Base-by-base conservation (phyloP, 2,797 vertebrate species). In the Nannoperca australis region DNA sequence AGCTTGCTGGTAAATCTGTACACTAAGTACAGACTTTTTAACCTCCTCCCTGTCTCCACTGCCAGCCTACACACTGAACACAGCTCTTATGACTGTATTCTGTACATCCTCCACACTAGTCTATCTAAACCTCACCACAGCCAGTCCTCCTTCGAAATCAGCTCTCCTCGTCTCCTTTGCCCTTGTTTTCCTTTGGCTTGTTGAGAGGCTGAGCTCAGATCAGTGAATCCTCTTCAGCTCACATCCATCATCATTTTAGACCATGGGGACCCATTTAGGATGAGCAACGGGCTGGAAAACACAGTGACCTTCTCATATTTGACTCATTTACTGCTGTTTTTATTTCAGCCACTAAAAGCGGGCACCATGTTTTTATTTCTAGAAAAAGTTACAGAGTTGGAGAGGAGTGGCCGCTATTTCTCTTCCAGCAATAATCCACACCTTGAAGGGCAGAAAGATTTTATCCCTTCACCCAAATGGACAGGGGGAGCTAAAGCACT, bases 211-310 rank as follows among this genome's bases (percentile, higher is more conserved):
- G 68, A 73, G 64, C 83, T 84, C 81, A 80, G 89, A 89, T 84
- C 76, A 84, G 72, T 73, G 88, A 86, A 78, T 87, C 76, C 78
- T 89, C 83, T 62, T 78, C 88, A 62, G 79, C 84, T 75, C 69
- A 79, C 90, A 93, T 93, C 88, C 81, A 93, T 93, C 85, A 88
- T 93, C 90, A 93, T 93, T 92, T 88, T 88, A 76, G 89, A 66
- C 88, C 77, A 59, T 2, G 10, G 87, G 88, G 90, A 92, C 69
- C 79, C 79, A 89, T 90, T 94, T 92, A 89, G 81, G 84, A 89
- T 74, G 90, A 89, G 89, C 91, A 93, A 84, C 78, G 77, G 85
- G 62, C 91, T 86, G 88, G 86, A 91, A 93, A 93, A 89, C 84
- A 91, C 80, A 76, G 83, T 91, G 91, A 93, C 91, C 93, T 94